A percentile compares a stretch with the other conserved stretches of the same genome.
Evolutionary conservation across 2,888 invertebrate genomes (phyloP).

Genomic region (Drosophila nigricruria): DNA sequence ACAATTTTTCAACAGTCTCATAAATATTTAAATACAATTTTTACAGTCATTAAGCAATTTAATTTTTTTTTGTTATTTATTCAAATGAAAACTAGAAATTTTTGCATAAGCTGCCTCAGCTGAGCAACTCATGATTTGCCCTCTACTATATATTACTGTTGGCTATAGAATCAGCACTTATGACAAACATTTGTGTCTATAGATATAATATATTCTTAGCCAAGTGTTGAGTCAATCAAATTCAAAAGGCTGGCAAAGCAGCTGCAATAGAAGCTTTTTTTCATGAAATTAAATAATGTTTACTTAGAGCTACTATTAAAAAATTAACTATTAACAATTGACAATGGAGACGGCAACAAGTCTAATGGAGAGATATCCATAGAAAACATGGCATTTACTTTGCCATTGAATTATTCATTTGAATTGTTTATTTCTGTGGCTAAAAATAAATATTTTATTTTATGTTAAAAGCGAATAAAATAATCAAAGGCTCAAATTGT

Average conservation of each 20-base stretch:
- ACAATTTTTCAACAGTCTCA: not conserved
- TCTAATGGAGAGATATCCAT: not conserved
- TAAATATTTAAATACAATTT: conserved; percentile 19
- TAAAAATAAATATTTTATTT: conserved; percentile 32
- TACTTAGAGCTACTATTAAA: not conserved
- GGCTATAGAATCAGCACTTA: conserved; percentile 16
- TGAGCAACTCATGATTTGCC: conserved; percentile 5
- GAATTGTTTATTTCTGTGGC: conserved; percentile 21
- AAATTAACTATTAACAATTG: not conserved
- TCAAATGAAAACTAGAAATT: conserved; percentile 9
- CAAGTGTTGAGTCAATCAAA: conserved; percentile 21
- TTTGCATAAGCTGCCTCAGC: not conserved
- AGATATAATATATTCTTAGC: not conserved
- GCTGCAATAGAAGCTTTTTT: conserved; percentile 23
- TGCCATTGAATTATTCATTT: conserved; percentile 44
- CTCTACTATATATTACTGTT: conserved; percentile 5
- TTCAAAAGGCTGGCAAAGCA: conserved; percentile 4
- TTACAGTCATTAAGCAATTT: conserved; percentile 6
- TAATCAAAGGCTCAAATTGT: conserved; percentile 19
- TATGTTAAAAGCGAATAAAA: conserved; percentile 7
- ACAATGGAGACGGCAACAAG: not conserved
- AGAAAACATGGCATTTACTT: not conserved
- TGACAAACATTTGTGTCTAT: conserved; percentile 8
- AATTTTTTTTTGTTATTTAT: conserved; percentile 15
- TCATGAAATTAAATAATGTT: conserved; percentile 1